Percentiles rank a stretch among this genome's conserved stretches.
Evolutionary conservation across 2,113 vertebrate species (phyloP).

Genomic region (Phalacrocorax aristotelis): DNA sequence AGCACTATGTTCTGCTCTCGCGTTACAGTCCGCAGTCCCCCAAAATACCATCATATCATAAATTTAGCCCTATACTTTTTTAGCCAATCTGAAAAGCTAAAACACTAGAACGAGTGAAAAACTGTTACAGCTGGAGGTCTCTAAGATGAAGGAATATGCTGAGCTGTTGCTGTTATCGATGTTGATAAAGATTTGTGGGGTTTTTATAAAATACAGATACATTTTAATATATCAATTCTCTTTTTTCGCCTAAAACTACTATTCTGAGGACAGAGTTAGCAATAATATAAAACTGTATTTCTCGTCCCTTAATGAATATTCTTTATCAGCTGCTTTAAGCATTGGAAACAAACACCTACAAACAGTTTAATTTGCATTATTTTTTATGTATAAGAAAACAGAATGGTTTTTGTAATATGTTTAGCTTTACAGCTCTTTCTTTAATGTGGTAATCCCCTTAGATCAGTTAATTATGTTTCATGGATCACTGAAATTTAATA

Average conservation of each 20-base stretch:
- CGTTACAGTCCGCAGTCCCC: not conserved
- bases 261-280: not conserved
- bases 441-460: slow-evolving; percentile 45
- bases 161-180: not conserved
- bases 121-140: not conserved
- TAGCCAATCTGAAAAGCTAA: not conserved
- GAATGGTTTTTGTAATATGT: not conserved
- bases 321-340: slow-evolving; percentile 4
- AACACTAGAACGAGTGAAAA: not conserved
- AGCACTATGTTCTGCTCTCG: not conserved
- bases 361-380: slow-evolving; percentile 47
- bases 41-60: not conserved
- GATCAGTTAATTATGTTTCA: slow-evolving; percentile 15
- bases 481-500: not conserved
- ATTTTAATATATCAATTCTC: not conserved
- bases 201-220: not conserved
- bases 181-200: not conserved
- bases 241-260: not conserved
- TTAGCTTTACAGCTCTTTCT: slow-evolving; percentile 3
- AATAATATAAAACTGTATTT: not conserved
- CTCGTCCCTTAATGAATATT: slow-evolving; percentile 30
- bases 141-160: not conserved
- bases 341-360: slow-evolving; percentile 20
- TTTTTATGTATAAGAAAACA: slow-evolving; percentile 35
- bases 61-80: not conserved